Base-by-base conservation (phyloP, 92 coral and sea anemone species). In the Parazoanthus atlanticus region DNA sequence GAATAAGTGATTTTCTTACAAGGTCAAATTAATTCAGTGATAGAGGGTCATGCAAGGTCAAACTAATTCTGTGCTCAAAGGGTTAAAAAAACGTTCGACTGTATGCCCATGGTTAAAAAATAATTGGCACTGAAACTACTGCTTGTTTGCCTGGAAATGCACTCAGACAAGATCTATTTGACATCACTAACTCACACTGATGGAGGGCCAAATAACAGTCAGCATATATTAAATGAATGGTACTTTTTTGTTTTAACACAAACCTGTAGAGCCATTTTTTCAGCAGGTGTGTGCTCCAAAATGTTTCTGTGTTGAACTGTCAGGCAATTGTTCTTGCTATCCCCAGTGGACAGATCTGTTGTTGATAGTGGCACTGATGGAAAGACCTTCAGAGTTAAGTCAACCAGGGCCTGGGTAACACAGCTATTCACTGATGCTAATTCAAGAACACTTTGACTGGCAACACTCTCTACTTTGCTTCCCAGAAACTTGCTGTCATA, bases 251-350 rank as follows among this genome's bases (percentile, higher is more conserved):
- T 74, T n/a, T 41, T 32, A 38, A 9, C 8, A 70, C 87, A 28
- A 70, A 94, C 98, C 91, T 93, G 95, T 15, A 94, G 78, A 19
- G 99, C 99, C 91, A 95, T 86, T 91, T 93, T 94, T 81, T 97
- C 99, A 76, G 98, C 99, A 64, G 99, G 96, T 7, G 98, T 93
- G 26, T 93, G 94, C 52, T 91, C 95, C 78, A 81, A 80, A 33
- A 93, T 90, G 21, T 91, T 90, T 46, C 88, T 94, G 52, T 92
- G 87, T 36, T 89, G 91, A 28, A 3, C 86, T 82, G 85, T 26
- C 38, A 78, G 47, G 43, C 78, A 71, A 64, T 47, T 72, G 23
- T 76, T 88, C 71, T 82, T 86, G 36, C 86, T 88, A 32, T 92
- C 92, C 69, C 87, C 66, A 41, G 90, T 79, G 30, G 91, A 52